A percentile compares a stretch with the other conserved stretches of the same genome.
Conservation (phyloP, 2,888 invertebrate genomes). For the Tanypteryx hageni region DNA sequence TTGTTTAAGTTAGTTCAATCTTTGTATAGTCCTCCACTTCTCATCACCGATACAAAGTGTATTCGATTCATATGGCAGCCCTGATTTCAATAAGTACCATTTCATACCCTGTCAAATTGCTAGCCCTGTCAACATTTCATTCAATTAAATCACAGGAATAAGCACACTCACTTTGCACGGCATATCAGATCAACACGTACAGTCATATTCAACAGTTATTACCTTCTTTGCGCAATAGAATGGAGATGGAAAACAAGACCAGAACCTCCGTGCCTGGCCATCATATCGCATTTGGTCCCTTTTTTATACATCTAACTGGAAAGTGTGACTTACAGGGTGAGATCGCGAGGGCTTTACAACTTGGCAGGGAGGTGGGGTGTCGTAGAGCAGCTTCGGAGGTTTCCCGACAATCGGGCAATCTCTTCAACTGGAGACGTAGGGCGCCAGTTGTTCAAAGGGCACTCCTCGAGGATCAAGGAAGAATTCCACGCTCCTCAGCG, state of each 20-base stretch:
- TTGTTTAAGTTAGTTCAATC: conserved; percentile 61
- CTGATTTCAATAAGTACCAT: conserved; percentile 62
- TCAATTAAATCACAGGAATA: conserved; percentile 61
- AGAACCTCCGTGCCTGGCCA: conserved; percentile 10
- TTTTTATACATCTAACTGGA: conserved; percentile 50
- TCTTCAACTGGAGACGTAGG: conserved; percentile 65
- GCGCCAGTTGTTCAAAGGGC: conserved; percentile 62
- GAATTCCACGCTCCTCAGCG: conserved; percentile 40
- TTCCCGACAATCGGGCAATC: conserved; percentile 13
- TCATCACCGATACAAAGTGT: conserved; percentile 46
- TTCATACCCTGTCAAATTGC: conserved; percentile 65
- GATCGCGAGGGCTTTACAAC: conserved; percentile 65
- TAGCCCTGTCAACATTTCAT: conserved; percentile 61
- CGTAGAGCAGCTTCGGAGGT: conserved; percentile 60
- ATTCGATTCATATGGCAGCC: conserved; percentile 51
- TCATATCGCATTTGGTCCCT: conserved; percentile 55
- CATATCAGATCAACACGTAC: conserved; percentile 46
- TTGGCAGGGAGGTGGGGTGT: conserved; percentile 65
- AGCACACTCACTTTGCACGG: conserved; percentile 30
- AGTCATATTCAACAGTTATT: conserved; percentile 32
- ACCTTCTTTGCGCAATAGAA: conserved; percentile 17
- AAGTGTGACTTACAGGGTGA: conserved; percentile 64
- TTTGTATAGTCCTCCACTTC: conserved; percentile 49
- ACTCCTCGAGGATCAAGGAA: conserved; percentile 55
- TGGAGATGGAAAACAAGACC: conserved; percentile 36